These are phyloP conservation scores for Ophion ellenae DNA, from an alignment of 2,888 invertebrate species.

Conservation along the genomic window DNA sequence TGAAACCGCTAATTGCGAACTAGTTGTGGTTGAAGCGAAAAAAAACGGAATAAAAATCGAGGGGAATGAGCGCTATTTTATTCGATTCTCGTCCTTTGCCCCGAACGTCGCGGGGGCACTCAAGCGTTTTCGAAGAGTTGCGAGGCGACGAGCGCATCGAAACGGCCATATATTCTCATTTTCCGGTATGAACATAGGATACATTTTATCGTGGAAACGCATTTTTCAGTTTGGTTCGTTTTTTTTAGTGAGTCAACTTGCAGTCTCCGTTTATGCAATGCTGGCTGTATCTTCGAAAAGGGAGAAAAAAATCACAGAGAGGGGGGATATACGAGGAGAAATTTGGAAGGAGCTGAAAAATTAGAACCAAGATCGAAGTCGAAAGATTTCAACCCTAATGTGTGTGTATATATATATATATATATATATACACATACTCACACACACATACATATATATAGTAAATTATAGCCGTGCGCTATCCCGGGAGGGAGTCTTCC, in stretches of 20 bases:
- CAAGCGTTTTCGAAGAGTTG: slow-evolving; percentile 31
- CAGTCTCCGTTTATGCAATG: not conserved
- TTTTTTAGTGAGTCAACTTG: not conserved
- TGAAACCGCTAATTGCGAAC: slow-evolving; percentile 75
- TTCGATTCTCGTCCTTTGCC: slow-evolving; percentile 25
- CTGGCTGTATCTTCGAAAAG: not conserved
- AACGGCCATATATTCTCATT: slow-evolving; percentile 49
- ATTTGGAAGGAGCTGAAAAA: not conserved
- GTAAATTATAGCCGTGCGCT: slow-evolving; percentile 11
- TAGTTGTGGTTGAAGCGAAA: slow-evolving; percentile 35
- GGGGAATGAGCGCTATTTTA: slow-evolving; percentile 48
- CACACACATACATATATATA: no score
- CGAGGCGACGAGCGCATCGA: slow-evolving; percentile 19
- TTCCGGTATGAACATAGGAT: no score
- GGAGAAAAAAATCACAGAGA: not conserved
- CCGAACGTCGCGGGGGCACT: slow-evolving; percentile 41
- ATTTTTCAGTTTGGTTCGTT: not conserved
- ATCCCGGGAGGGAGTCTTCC: slow-evolving; percentile 19
- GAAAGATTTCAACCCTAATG: not conserved
- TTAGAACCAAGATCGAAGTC: not conserved
- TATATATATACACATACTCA: no score
- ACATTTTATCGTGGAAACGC: not conserved
- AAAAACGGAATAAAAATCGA: slow-evolving; percentile 38
- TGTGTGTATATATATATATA: not conserved
- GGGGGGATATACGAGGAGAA: not conserved